Conservation (phyloP, 2,113 vertebrate genomes). For the Enhydra lutris region DNA sequence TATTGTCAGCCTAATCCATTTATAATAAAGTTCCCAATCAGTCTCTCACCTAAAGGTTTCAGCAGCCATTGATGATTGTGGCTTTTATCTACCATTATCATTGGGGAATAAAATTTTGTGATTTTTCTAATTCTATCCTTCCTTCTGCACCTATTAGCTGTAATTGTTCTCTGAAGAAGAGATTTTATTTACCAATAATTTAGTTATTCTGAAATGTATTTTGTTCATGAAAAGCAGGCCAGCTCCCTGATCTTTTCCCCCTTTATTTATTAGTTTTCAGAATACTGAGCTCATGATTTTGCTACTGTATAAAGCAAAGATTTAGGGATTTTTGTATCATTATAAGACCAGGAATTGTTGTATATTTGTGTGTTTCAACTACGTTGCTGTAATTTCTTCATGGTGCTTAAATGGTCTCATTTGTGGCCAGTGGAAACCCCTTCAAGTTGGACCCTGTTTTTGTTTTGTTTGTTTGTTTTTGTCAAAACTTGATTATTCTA, state of each 20-base stretch:
- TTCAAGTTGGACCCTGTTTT: not conserved
- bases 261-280: not conserved
- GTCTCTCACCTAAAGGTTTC: not conserved
- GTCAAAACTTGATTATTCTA: not conserved
- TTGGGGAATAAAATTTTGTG: not conserved
- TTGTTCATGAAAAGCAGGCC: not conserved
- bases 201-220: not conserved
- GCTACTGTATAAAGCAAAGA: not conserved
- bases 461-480: not conserved
- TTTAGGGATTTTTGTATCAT: not conserved
- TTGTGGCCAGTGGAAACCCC: not conserved
- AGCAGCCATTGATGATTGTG: not conserved
- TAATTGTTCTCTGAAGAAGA: not conserved
- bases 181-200: not conserved
- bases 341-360: not conserved
- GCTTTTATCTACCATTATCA: not conserved
- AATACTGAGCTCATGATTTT: not conserved
- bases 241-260: not conserved
- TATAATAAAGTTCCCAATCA: no score
- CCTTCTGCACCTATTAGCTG: not conserved
- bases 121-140: not conserved
- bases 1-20: not conserved
- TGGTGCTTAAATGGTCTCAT: not conserved
- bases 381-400: not conserved
- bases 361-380: not conserved